phyloP scores from a whole-genome alignment of 2,113 vertebrate species.

The Megaceryle maxima region DNA sequence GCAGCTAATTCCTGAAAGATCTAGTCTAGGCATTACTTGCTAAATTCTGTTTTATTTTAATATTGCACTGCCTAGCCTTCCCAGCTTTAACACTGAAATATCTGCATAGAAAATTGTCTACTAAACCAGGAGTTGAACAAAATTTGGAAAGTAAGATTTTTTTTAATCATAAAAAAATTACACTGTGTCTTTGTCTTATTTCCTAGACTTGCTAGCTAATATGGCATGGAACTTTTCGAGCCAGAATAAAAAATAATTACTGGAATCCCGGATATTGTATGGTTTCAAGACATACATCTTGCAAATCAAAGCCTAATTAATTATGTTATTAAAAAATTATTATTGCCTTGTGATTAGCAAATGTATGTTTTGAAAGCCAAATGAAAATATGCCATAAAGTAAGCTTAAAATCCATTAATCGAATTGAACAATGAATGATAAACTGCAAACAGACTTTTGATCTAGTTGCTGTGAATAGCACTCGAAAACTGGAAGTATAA shows the following conservation, averaged over 20 bases:
- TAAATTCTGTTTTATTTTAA: not conserved
- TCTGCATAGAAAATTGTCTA: not conserved
- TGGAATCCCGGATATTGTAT: not conserved
- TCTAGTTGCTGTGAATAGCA: not conserved
- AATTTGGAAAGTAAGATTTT: not conserved
- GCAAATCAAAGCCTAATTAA: slow-evolving; percentile 9
- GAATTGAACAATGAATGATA: not conserved
- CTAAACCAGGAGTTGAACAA: not conserved
- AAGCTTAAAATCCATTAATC: not conserved
- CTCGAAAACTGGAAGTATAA: not conserved
- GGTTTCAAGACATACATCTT: not conserved
- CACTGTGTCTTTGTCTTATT: not conserved
- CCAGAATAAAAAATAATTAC: slow-evolving; percentile 26
- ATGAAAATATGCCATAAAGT: not conserved
- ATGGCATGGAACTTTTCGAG: not conserved
- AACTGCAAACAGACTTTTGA: not conserved
- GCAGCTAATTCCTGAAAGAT: not conserved
- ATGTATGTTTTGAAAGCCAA: not conserved
- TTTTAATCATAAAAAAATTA: not conserved
- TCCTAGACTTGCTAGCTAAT: not conserved
- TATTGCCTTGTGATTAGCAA: not conserved
- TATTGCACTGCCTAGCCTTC: not conserved
- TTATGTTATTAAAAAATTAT: not conserved
- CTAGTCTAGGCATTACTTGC: not conserved
- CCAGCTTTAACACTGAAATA: not conserved